phyloP scores from a whole-genome alignment of 1,140 invertebrate genomes.

The Palaemon carinicauda region DNA sequence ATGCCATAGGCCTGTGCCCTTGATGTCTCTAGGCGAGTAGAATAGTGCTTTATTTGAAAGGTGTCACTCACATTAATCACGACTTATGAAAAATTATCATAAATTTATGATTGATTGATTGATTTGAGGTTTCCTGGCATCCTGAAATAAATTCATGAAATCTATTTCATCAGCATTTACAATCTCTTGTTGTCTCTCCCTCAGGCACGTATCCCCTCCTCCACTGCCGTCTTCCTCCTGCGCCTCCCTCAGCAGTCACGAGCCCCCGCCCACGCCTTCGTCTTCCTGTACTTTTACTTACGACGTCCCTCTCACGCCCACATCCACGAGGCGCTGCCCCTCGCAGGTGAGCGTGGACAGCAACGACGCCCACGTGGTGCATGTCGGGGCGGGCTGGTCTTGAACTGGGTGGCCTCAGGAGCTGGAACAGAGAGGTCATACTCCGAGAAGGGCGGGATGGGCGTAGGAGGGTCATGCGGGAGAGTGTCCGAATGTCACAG shows the following conservation, averaged over 20 bases:
- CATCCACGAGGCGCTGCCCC: conserved; percentile 19
- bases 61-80: no score
- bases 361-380: conserved; percentile 32
- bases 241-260: conserved; percentile 34
- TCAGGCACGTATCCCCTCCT: not conserved
- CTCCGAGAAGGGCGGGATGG: not conserved
- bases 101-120: no score
- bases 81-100: no score
- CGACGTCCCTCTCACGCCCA: conserved; percentile 22
- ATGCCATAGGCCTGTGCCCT: no score
- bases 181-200: not conserved
- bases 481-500: conserved; percentile 45
- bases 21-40: no score
- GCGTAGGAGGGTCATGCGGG: conserved; percentile 5
- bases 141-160: no score
- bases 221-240: conserved; percentile 18
- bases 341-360: conserved; percentile 32
- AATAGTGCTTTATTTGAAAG: no score
- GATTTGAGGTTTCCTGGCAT: no score
- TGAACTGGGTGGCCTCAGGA: not conserved
- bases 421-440: conserved; percentile 33
- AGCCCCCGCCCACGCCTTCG: conserved; percentile 8
- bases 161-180: no score
- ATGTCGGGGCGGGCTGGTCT: conserved; percentile 35
- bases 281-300: conserved; percentile 6